A percentile compares a stretch with the other conserved stretches of the same genome.
phyloP scores from a whole-genome alignment of 2,113 vertebrate genomes.

The Artemisiospiza belli region DNA sequence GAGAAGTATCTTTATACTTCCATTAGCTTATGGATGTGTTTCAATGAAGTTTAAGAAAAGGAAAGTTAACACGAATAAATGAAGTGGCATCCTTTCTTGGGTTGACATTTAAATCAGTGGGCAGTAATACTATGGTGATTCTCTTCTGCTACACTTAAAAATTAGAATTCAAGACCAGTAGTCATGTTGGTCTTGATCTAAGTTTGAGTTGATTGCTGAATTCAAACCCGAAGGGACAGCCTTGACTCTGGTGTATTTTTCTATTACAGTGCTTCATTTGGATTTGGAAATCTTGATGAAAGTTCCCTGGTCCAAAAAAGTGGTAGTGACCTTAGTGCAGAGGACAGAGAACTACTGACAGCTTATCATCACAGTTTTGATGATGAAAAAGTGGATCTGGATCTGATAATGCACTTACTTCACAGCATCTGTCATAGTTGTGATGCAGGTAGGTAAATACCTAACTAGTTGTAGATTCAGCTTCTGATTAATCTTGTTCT shows the following conservation, averaged over 20 bases:
- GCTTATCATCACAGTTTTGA: slow-evolving; percentile 92
- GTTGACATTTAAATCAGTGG: not conserved
- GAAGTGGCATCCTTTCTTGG: not conserved
- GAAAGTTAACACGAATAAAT: not conserved
- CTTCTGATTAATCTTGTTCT: not conserved
- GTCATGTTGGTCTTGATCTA: not conserved
- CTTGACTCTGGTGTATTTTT: not conserved
- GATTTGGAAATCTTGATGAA: slow-evolving; percentile 78
- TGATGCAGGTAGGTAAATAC: slow-evolving; percentile 77
- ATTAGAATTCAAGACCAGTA: not conserved
- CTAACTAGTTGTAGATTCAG: not conserved
- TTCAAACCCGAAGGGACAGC: not conserved
- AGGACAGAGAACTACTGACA: slow-evolving; percentile 87
- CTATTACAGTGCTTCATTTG: slow-evolving; percentile 77
- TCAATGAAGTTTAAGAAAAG: not conserved
- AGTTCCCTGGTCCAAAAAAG: slow-evolving; percentile 74
- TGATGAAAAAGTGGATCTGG: slow-evolving; percentile 90
- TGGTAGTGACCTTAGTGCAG: slow-evolving; percentile 74
- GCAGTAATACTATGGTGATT: not conserved
- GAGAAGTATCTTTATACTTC: not conserved
- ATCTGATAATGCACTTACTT: slow-evolving; percentile 92
- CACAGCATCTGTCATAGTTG: slow-evolving; percentile 84
- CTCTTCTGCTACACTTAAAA: not conserved
- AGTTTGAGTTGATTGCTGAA: not conserved
- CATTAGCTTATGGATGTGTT: not conserved